phyloP scores from a whole-genome alignment of 2,888 invertebrate species.

The Tortricodes alternella region DNA sequence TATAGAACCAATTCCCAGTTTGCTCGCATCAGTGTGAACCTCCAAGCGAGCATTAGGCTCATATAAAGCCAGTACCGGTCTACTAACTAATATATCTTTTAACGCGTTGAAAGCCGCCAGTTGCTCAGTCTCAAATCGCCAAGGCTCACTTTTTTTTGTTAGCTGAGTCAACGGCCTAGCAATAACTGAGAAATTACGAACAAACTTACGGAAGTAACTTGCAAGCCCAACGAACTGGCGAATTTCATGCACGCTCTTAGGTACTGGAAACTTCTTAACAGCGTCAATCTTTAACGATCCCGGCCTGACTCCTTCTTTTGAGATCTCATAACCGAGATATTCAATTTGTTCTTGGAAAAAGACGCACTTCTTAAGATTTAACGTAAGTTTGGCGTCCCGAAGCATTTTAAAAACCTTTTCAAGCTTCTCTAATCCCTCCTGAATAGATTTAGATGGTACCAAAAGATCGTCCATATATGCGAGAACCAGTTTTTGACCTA shows the following conservation, averaged over 20 bases:
- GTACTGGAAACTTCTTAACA: neutral
- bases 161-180: neutral
- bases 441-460: constrained; percentile 8
- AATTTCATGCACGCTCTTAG: neutral
- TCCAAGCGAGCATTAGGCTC: neutral
- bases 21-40: constrained; percentile 1
- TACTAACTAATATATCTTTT: neutral
- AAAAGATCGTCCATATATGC: constrained; percentile 31
- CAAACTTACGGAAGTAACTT: neutral
- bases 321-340: neutral
- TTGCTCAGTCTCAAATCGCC: neutral
- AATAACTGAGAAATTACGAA: neutral
- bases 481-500: neutral
- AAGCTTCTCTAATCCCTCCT: constrained; percentile 17
- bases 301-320: neutral
- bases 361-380: constrained; percentile 6
- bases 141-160: neutral
- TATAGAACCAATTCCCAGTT: neutral
- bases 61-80: neutral
- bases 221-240: neutral
- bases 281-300: neutral
- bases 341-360: neutral
- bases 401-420: constrained; percentile 9
- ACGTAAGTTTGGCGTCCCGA: constrained; percentile 24
- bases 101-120: neutral